Percentiles rank a stretch among this genome's conserved stretches.
Evolutionary conservation across 2,888 invertebrate genomes (phyloP).

Genomic region (Germaria angustata): DNA sequence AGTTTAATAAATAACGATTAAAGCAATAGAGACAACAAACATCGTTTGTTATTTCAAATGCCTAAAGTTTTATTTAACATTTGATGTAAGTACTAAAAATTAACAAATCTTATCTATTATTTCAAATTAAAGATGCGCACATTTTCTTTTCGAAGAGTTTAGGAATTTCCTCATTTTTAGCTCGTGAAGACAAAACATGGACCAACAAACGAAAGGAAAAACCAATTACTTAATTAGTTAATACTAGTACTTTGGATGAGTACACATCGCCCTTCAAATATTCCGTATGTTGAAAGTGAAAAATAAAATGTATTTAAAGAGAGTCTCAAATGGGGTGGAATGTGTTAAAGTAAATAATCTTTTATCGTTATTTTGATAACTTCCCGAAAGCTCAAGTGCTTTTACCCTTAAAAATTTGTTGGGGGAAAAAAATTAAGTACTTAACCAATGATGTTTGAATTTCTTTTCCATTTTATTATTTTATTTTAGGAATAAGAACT

Average conservation of each 20-base stretch:
- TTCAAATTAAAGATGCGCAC: background rate
- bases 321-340: constrained; percentile 25
- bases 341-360: constrained; percentile 39
- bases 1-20: constrained; percentile 42
- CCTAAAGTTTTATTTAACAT: constrained; percentile 28
- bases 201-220: constrained; percentile 37
- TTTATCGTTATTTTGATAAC: constrained; percentile 28
- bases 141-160: constrained; percentile 12
- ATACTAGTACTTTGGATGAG: background rate
- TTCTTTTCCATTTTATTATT: background rate
- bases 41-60: constrained; percentile 4
- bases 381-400: background rate
- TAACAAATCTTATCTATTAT: background rate
- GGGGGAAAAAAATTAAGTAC: background rate
- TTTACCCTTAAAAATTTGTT: background rate
- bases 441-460: background rate
- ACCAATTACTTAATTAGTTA: constrained; percentile 68
- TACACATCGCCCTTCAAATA: background rate
- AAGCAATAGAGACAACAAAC: constrained; percentile 44
- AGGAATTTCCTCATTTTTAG: background rate
- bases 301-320: background rate
- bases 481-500: background rate
- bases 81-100: background rate
- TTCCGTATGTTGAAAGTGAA: background rate
- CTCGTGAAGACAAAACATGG: constrained; percentile 3